phyloP scores from a whole-genome alignment of 2,797 vertebrate genomes.

The Darevskia nairensis region DNA sequence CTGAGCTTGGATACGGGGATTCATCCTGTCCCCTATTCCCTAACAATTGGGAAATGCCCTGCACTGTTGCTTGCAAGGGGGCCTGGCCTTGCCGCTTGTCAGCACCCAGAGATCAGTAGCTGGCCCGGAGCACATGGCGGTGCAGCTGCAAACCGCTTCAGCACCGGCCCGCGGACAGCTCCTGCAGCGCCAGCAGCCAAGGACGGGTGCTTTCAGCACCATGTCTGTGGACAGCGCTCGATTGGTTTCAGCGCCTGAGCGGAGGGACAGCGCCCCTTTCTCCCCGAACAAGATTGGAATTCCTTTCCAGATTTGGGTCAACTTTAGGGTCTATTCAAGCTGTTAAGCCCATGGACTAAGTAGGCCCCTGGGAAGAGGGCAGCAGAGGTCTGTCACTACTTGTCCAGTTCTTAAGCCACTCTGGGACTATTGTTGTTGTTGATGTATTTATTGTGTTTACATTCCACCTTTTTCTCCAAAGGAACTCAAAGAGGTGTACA shows the following conservation, averaged over 20 bases:
- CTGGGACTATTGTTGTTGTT: too few species aligned
- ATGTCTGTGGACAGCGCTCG: neutral
- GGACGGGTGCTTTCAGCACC: neutral
- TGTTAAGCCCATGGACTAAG: neutral
- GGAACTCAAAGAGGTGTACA: too few species aligned
- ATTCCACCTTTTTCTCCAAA: too few species aligned
- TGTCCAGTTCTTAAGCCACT: neutral
- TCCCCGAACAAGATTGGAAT: neutral
- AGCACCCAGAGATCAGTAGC: too few species aligned
- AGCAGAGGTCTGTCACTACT: too few species aligned
- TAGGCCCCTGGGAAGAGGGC: neutral
- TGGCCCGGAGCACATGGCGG: neutral
- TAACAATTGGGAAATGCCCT: neutral
- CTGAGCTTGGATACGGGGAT: neutral
- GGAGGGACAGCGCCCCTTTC: neutral
- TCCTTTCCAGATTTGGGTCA: neutral
- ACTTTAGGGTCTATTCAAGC: neutral
- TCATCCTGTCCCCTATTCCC: neutral
- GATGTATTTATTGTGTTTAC: too few species aligned
- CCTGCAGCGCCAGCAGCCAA: fast-evolving
- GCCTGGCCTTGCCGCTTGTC: too few species aligned
- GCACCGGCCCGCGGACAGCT: neutral
- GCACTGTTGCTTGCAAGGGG: neutral
- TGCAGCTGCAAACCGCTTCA: neutral
- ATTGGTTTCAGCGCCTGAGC: neutral